Base-by-base conservation (phyloP, 53 echinoderm and acorn worm genomes). In the Paracentrotus lividus region DNA sequence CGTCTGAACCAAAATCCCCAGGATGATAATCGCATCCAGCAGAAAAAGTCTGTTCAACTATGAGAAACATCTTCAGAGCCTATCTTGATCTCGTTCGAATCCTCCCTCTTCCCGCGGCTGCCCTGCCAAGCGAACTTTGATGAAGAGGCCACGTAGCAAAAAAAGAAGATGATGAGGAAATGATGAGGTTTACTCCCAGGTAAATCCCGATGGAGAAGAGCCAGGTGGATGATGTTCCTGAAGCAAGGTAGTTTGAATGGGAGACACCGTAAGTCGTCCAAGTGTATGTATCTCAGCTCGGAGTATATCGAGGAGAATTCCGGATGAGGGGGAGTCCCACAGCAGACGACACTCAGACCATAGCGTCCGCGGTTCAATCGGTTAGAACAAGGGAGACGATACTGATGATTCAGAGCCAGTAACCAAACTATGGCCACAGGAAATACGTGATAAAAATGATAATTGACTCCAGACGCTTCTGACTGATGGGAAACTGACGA, bases 291-390 rank as follows among this genome's bases (percentile, higher is more conserved):
- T 81, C 81, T n/a, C 13, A 47, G n/a, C 44, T 47, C 81, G 12
- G 81, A 81, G 47, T 44, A 47, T 2, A 44, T 12, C 27, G 81
- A 47, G n/a, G 81, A 44, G 47, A 81, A 47, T 43, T 47, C 0
- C 44, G 44, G 81, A 44, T 85, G 9, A 96, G 77, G 2, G 95
- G 96, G 3, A 96, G 42, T 1, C 95, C 95, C n/a, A 96, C 65
- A n/a, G 91, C 96, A 96, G n/a, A 96, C 96, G 21, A 69, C 69
- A 9, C 89, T 90, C 10, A 93, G 57, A 16, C 95, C 94, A 59
- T 96, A 95, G 66, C 49, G 85, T 8, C 21, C 85, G n/a, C 36
- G 53, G 14, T 72, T 16, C n/a, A 90, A 34, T 1, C 13, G n/a
- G 9, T 23, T 47, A 95, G 65, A 44, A 89, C 53, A 42, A 72